Conservation (phyloP, 2,888 invertebrate species). For the Zele albiditarsus region DNA sequence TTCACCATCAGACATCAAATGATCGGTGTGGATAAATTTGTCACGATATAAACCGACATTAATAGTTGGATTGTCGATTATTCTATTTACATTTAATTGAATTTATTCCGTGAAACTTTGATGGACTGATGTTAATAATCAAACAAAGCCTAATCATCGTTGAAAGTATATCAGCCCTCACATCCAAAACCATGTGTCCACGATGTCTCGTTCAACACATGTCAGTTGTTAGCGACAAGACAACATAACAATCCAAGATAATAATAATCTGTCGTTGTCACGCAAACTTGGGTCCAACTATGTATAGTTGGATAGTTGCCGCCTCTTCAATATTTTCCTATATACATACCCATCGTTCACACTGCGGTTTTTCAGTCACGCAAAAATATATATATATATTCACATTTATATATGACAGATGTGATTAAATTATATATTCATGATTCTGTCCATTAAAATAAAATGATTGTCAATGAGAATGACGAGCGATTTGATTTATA, state of each 20-base stretch:
- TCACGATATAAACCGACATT: background rate
- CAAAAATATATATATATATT: background rate
- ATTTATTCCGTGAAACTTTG: conserved; percentile 13
- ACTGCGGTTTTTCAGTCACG: background rate
- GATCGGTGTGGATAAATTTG: background rate
- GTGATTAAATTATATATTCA: background rate
- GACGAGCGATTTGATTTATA: background rate
- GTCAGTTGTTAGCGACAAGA: conserved; percentile 34
- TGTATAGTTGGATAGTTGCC: conserved; percentile 12
- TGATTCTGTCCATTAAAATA: background rate
- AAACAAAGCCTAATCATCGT: background rate
- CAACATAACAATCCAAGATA: conserved; percentile 40
- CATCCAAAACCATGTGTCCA: background rate
- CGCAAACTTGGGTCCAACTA: conserved; percentile 38
- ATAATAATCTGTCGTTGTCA: conserved; percentile 49
- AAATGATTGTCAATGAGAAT: background rate
- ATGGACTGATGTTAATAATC: conserved; percentile 8
- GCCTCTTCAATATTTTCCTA: background rate
- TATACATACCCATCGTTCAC: background rate
- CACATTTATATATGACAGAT: background rate
- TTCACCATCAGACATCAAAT: background rate
- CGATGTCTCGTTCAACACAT: background rate
- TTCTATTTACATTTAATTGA: conserved; percentile 26
- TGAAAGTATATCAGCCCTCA: background rate
- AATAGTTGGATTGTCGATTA: background rate